Evolutionary conservation across 2,797 vertebrate species (phyloP).

Genomic region (Esox lucius): DNA sequence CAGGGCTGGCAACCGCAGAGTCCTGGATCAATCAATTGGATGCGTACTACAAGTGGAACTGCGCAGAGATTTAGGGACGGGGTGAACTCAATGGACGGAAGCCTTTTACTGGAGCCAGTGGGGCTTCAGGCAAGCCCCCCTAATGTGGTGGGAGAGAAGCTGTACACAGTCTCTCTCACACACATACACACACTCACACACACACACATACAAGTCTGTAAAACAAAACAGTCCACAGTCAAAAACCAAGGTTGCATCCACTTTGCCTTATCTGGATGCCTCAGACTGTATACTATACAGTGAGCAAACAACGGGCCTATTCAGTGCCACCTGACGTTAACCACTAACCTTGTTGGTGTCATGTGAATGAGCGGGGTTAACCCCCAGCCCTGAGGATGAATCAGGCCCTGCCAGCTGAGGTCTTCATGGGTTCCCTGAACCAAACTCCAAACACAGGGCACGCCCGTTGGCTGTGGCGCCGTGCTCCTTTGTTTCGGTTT

Average conservation of each 20-base stretch:
- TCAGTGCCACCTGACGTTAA: constrained; percentile 2
- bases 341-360: background rate
- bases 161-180: no score
- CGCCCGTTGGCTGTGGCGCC: background rate
- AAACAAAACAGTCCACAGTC: background rate
- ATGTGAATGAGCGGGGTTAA: constrained; percentile 13
- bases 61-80: constrained; percentile 14
- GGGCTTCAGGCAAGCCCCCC: constrained; percentile 26
- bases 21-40: constrained; percentile 62
- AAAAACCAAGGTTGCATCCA: background rate
- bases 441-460: background rate
- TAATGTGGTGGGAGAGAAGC: constrained; percentile 1
- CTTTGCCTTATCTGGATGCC: background rate
- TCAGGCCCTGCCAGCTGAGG: background rate
- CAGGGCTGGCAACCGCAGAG: constrained; percentile 43
- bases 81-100: background rate
- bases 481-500: background rate
- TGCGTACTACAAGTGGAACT: constrained; percentile 58
- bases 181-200: constrained; percentile 2
- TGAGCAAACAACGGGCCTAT: background rate
- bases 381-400: background rate
- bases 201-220: background rate
- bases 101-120: constrained; percentile 18
- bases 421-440: background rate
- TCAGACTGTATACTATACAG: background rate